Percentiles rank a stretch among this genome's conserved stretches.
Evolutionary conservation across 2,113 vertebrate genomes (phyloP).

Genomic region (Lepus europaeus): DNA sequence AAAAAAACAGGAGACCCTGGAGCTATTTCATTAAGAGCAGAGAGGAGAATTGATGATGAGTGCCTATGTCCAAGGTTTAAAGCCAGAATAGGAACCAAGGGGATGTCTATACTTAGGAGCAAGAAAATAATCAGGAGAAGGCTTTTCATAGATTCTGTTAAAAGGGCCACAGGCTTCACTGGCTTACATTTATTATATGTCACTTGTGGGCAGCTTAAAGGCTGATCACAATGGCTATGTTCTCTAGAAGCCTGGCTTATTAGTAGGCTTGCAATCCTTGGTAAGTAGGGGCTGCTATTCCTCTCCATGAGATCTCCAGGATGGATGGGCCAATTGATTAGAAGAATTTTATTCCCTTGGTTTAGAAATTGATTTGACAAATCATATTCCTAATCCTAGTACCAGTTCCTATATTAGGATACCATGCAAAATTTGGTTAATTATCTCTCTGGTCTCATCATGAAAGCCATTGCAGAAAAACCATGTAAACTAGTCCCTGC

Average conservation of each 20-base stretch:
- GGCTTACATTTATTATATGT: background rate
- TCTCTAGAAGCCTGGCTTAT: background rate
- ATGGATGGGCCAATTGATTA: background rate
- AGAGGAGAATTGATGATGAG: background rate
- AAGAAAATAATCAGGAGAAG: background rate
- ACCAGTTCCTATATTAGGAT: background rate
- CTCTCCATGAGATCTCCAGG: background rate
- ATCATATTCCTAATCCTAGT: background rate
- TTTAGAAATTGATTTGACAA: background rate
- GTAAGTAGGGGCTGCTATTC: background rate
- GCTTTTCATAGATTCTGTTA: background rate
- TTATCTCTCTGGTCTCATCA: background rate
- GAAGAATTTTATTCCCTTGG: background rate
- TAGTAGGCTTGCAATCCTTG: background rate
- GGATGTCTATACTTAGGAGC: background rate
- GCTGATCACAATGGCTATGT: background rate
- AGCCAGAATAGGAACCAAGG: constrained; percentile 10
- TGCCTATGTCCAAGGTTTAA: background rate
- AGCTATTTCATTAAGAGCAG: background rate
- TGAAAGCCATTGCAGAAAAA: background rate
- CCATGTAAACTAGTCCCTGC: background rate
- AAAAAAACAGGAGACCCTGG: background rate
- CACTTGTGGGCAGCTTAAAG: background rate
- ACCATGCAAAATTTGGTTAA: background rate
- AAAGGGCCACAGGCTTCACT: background rate